Base-by-base conservation (phyloP, 2,888 invertebrate genomes). In the Octonoba sinensis region DNA sequence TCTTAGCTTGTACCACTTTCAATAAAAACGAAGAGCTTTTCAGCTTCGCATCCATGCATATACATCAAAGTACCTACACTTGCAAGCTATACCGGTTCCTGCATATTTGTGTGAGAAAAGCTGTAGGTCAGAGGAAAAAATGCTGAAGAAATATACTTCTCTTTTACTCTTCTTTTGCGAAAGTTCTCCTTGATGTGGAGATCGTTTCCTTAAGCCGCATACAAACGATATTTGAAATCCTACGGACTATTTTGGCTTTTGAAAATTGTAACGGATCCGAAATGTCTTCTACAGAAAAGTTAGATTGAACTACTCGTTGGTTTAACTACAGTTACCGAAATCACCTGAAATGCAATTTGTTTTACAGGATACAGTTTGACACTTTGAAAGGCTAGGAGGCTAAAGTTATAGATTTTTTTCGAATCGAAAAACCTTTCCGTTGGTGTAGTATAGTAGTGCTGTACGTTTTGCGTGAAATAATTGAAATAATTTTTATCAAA, bases 181-280 rank as follows among this genome's bases (percentile, higher is more conserved):
- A 54, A 57, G 77, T 77, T 64, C 64, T 77, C 18, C 51, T 46
- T 49, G 20, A 54, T 64, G 36, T 70, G 56, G 70, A 46, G 24
- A 62, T 60, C 44, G 44, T 51, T 8, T 27, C 47, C 64, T 64
- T 72, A 72, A 79, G 72, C 78, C 78, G 67, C 72, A 72, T 66
- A 79, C 78, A 79, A 72, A 79, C 78, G 66, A 79, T 67, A 60
- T 56, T 36, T 18, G 57, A 47, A 72, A 47, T 62, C n/a, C 12
- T 64, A n/a, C 46, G 44, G 62, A 16, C 22, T 16, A 6, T 18
- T 16, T 59, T 20, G 44, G 36, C n/a, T 18, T 54, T 36, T 16
- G 60, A 49, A 59, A 57, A 57, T 64, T 51, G 67, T 66, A 27
- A 27, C 47, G 51, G 67, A 60, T 59, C 27, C 20, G 18, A 8